A percentile compares a stretch with the other conserved stretches of the same genome.
Conservation (phyloP, 2,888 invertebrate genomes). For the Tricholauxania praeusta region DNA sequence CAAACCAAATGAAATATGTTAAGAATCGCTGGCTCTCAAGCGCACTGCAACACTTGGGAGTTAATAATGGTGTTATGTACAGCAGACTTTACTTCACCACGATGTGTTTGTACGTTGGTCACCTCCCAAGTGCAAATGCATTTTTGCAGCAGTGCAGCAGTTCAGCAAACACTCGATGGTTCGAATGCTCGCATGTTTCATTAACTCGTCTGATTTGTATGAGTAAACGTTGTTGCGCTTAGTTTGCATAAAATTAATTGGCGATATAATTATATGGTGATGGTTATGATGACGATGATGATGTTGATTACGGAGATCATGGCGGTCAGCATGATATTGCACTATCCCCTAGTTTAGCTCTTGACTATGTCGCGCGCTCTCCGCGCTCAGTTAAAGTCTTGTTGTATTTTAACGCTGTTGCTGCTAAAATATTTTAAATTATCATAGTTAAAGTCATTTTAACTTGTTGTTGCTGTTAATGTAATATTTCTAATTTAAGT, state of each 20-base stretch:
- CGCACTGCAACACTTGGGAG: not conserved
- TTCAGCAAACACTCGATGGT: not conserved
- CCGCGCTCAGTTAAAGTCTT: no score
- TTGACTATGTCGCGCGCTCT: no score
- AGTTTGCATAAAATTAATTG: slow-evolving; percentile 48
- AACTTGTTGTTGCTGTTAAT: not conserved
- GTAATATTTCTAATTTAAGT: slow-evolving; percentile 13
- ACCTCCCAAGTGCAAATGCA: slow-evolving; percentile 9
- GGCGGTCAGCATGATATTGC: no score
- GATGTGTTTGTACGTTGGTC: not conserved
- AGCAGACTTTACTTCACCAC: not conserved
- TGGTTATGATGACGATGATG: slow-evolving; percentile 35
- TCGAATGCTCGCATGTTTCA: slow-evolving; percentile 2
- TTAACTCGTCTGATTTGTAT: not conserved
- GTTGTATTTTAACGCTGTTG: not conserved
- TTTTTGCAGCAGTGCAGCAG: no score
- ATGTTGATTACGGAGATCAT: not conserved
- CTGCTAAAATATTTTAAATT: not conserved
- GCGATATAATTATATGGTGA: slow-evolving; percentile 47
- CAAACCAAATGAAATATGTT: no score
- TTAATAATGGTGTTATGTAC: not conserved
- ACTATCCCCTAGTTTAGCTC: no score
- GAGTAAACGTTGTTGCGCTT: slow-evolving; percentile 24
- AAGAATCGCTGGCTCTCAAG: slow-evolving; percentile 8
- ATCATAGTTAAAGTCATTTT: slow-evolving; percentile 15